Base-by-base conservation (phyloP, 2,888 invertebrate genomes). In the Eilema depressum region DNA sequence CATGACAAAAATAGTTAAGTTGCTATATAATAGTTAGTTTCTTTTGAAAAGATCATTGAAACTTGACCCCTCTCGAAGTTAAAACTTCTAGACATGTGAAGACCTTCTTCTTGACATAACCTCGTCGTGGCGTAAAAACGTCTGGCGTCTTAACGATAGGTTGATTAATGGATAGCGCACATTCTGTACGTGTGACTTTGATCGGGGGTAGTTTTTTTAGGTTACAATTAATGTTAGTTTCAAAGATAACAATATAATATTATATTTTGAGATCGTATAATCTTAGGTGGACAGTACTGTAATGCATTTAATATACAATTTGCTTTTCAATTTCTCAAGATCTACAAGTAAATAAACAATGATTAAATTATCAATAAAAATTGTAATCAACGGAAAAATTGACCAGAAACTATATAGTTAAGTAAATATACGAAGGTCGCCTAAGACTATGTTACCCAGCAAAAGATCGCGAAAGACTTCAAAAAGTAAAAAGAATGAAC, bases 121-220 rank as follows among this genome's bases (percentile, higher is more conserved):
- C 78, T 83, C 78, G 83, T 76, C 73, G 41, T 63, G 72, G 53
- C 69, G 79, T 79, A 82, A 84, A 83, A 84, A 82, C 79, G 71
- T 69, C 53, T 64, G 73, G 25, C 74, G 71, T 73, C 74, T 74
- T 80, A 80, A 83, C 71, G 79, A 83, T 82, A 69, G 81, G 81
- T 84, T 85, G 85, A 85, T 85, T 84, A 85, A 85, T 85, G 85
- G 80, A 61, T 65, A 41, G 68, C 73, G 70, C 73, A 59, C 74
- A 69, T 72, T 69, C 41, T 68, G 72, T 68, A 72, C 73, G 75
- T 70, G 79, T 82, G 79, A 80, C 82, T 77, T 83, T 83, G 79
- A 75, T 69, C 60, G 25, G 69, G 64, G 70, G 75, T 70, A 72
- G 59, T 78, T 76, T 82, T 81, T 82, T 80, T 64, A 59, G 61